These are phyloP conservation scores for Aphodius granarius DNA, from an alignment of 2,888 invertebrate genomes.

Conservation along the genomic window DNA sequence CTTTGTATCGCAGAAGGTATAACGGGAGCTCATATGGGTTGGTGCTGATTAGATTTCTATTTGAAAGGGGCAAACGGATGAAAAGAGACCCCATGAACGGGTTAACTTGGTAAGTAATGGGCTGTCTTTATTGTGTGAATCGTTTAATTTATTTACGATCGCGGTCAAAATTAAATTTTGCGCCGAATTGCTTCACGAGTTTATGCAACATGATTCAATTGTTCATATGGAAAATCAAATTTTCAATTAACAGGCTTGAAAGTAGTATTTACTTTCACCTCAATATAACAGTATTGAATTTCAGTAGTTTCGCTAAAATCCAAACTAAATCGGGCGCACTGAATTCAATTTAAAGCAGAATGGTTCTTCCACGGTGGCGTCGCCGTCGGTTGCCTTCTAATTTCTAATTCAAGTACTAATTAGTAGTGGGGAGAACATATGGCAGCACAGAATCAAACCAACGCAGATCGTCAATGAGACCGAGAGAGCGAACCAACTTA, in stretches of 20 bases:
- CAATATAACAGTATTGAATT: not conserved
- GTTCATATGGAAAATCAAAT: not conserved
- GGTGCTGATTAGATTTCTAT: slow-evolving; percentile 25
- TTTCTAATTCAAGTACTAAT: not conserved
- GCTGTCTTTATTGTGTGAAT: not conserved
- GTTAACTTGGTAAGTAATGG: not conserved
- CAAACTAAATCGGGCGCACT: not conserved
- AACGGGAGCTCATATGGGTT: slow-evolving; percentile 18
- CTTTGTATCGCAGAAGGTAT: slow-evolving; percentile 8
- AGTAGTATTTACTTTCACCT: too few species aligned
- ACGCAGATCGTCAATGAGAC: not conserved
- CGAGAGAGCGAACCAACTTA: not conserved
- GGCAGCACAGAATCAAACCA: not conserved
- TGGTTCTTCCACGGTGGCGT: not conserved
- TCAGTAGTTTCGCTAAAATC: not conserved
- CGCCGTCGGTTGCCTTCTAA: not conserved
- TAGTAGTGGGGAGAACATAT: not conserved
- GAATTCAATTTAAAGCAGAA: not conserved
- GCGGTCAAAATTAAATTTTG: not conserved
- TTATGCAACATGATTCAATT: not conserved
- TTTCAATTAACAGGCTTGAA: too few species aligned
- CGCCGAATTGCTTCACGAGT: not conserved
- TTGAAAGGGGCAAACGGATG: slow-evolving; percentile 5
- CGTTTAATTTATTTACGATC: not conserved
- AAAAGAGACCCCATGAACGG: not conserved